phyloP scores from a whole-genome alignment of 23 tunicate genomes.

The Trididemnum nubilum region DNA sequence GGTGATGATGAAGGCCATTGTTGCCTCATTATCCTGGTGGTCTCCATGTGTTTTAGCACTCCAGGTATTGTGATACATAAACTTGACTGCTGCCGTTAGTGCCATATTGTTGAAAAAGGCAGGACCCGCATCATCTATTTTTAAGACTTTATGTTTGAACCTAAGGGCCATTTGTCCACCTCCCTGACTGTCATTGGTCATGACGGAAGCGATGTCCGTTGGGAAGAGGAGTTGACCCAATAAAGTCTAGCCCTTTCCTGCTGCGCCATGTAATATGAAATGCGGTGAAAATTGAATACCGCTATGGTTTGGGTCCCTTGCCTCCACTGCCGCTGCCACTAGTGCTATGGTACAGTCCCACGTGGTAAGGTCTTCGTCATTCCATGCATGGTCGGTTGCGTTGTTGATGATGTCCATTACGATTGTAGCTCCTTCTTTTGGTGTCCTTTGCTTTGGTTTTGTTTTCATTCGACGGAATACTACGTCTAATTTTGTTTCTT shows the following conservation, averaged over 20 bases:
- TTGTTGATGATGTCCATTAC: background rate
- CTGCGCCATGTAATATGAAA: conserved; percentile 6
- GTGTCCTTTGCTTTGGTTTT: background rate
- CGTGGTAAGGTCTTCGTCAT: background rate
- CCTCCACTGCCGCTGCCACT: background rate
- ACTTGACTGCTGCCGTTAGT: background rate
- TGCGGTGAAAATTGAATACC: conserved; percentile 10
- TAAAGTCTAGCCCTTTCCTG: conserved; percentile 19
- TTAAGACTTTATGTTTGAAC: background rate
- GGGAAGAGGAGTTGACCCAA: conserved; percentile 21
- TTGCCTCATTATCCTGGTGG: too few species aligned
- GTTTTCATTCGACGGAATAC: background rate
- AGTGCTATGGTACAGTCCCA: background rate
- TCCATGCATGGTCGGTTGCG: background rate
- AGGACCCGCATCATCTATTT: conserved; percentile 17
- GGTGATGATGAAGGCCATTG: too few species aligned
- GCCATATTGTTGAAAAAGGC: background rate
- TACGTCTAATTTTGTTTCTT: background rate
- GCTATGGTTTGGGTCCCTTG: background rate
- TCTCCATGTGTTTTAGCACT: too few species aligned
- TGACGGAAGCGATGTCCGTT: background rate
- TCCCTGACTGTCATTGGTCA: conserved; percentile 9
- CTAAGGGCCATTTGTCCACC: conserved; percentile 21
- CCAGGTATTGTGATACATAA: too few species aligned
- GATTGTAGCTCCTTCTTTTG: background rate